Evolutionary conservation across 2,113 vertebrate genomes (phyloP).

Genomic region (Nothocercus julius): DNA sequence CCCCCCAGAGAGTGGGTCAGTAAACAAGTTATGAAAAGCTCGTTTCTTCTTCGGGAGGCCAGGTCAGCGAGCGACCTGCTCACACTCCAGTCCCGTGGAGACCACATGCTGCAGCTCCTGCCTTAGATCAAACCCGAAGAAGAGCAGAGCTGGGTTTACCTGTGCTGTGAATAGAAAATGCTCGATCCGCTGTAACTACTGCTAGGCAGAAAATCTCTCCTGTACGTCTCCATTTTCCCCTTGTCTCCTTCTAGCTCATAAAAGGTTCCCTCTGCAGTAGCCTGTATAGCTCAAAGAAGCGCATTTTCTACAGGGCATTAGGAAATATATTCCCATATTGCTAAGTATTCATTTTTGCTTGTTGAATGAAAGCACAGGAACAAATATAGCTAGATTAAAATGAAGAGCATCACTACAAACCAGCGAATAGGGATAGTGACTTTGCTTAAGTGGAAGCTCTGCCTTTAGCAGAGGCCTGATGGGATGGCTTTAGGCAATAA

Average conservation of each 20-base stretch:
- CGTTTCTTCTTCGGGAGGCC: constrained; percentile 47
- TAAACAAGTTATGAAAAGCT: constrained; percentile 53
- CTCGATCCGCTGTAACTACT: constrained; percentile 2
- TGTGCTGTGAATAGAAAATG: constrained; percentile 10
- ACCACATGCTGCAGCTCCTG: background rate
- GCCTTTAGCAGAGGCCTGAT: constrained; percentile 32
- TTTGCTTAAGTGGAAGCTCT: constrained; percentile 36
- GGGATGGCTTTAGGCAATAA: constrained; percentile 50
- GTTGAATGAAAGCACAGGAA: constrained; percentile 40
- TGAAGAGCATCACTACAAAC: constrained; percentile 42
- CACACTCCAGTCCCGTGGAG: constrained; percentile 10
- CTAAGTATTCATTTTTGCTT: constrained; percentile 54
- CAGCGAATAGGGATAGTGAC: background rate
- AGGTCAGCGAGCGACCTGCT: background rate
- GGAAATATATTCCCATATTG: constrained; percentile 54
- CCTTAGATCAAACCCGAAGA: constrained; percentile 23
- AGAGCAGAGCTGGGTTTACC: background rate
- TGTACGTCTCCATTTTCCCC: background rate
- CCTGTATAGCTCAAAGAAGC: background rate
- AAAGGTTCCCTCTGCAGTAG: background rate
- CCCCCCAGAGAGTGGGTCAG: background rate
- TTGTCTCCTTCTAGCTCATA: background rate
- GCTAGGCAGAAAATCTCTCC: background rate
- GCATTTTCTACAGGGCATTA: constrained; percentile 51
- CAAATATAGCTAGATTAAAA: constrained; percentile 56